Percentiles rank a stretch among this genome's conserved stretches.
phyloP scores from a whole-genome alignment of 2,797 vertebrate genomes.

The Myotis vivesi region DNA sequence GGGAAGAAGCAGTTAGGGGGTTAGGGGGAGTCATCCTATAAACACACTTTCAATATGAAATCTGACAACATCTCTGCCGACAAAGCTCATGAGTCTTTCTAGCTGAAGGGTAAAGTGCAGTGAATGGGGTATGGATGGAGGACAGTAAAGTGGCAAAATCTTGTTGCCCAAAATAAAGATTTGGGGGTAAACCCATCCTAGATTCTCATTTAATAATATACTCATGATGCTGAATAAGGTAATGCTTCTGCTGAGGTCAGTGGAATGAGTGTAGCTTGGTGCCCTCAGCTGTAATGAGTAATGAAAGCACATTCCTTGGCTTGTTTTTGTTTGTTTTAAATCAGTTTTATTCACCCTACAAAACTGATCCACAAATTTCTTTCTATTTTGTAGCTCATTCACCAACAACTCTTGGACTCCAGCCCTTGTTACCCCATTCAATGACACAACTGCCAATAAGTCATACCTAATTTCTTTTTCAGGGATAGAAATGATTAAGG shows the following conservation, averaged over 20 bases:
- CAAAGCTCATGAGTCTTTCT: neutral
- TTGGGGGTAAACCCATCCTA: neutral
- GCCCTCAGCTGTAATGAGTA: neutral
- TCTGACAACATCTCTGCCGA: neutral
- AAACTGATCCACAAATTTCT: constrained; percentile 77
- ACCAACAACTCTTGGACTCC: constrained; percentile 92
- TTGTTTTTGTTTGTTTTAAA: constrained; percentile 50
- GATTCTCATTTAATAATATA: neutral
- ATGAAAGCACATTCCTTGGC: neutral
- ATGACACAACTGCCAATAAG: constrained; percentile 94
- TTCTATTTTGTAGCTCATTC: constrained; percentile 91
- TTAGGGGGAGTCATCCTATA: neutral
- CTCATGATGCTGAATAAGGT: neutral
- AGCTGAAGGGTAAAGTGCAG: neutral
- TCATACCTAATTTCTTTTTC: constrained; percentile 89
- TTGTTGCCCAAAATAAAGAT: neutral
- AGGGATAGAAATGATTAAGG: constrained; percentile 85
- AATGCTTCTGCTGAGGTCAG: neutral
- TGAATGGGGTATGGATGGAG: constrained; percentile 46
- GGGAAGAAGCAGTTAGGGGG: neutral
- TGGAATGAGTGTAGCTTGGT: neutral
- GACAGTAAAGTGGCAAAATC: neutral
- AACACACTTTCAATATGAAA: neutral
- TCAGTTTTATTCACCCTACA: neutral
- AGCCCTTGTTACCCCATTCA: constrained; percentile 92